Percentiles rank a stretch among this genome's conserved stretches.
Conservation (phyloP, 2,797 vertebrate species). For the Uromys caudimaculatus region DNA sequence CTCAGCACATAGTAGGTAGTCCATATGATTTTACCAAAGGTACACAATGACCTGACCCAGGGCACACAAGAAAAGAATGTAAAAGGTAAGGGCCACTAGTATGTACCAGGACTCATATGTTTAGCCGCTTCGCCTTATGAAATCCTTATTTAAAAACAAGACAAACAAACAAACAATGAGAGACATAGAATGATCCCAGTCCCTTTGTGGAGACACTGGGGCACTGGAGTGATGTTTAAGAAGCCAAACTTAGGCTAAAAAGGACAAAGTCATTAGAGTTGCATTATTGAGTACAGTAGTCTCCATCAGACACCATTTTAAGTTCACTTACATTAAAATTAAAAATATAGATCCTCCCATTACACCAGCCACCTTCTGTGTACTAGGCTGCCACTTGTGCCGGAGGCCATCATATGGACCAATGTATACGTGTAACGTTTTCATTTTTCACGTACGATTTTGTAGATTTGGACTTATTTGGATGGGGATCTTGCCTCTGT, state of each 20-base stretch:
- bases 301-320: not conserved
- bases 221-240: not conserved
- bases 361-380: not conserved
- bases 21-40: accelerated
- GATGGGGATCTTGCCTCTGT: not conserved
- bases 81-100: not conserved
- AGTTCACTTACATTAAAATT: not conserved
- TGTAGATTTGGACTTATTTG: not conserved
- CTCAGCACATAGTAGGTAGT: not conserved
- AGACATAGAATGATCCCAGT: not conserved
- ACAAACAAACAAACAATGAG: not conserved
- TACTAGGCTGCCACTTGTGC: accelerated
- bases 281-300: accelerated
- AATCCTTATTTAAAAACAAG: not conserved
- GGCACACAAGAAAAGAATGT: not conserved
- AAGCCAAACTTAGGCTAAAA: not conserved
- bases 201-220: not conserved
- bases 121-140: not conserved
- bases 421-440: accelerated
- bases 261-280: not conserved
- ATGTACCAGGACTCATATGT: not conserved
- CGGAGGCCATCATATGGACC: accelerated
- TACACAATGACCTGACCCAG: not conserved
- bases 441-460: not conserved
- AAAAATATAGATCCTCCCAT: not conserved